Conservation (phyloP, 2,888 invertebrate genomes). For the Corythucha ciliata region DNA sequence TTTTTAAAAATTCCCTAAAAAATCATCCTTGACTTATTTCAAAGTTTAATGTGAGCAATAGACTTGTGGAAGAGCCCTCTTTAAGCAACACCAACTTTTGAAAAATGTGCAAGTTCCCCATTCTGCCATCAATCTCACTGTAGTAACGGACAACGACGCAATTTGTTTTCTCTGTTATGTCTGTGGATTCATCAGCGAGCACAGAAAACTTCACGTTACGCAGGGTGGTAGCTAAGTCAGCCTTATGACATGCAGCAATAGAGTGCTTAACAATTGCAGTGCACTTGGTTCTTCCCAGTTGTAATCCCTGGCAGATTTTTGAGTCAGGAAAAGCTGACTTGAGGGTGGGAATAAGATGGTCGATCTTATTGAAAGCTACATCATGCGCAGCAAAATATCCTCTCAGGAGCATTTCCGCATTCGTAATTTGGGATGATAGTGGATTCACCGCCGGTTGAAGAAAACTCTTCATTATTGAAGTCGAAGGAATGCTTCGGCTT, state of each 20-base stretch:
- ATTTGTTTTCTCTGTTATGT: conserved; percentile 31
- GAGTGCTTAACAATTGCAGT: not conserved
- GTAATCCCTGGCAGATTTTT: not conserved
- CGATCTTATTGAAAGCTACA: conserved; percentile 28
- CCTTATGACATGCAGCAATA: not conserved
- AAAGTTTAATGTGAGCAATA: no score
- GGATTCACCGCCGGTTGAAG: no score
- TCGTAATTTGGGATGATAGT: no score
- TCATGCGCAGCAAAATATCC: conserved; percentile 31
- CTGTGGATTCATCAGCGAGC: conserved; percentile 36
- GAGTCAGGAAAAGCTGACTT: conserved; percentile 31
- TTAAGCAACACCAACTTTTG: no score
- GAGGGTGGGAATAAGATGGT: conserved; percentile 26
- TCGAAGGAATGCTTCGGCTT: no score
- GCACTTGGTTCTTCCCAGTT: not conserved
- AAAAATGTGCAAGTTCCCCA: no score
- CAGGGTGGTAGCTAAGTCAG: conserved; percentile 27
- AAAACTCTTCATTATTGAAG: no score
- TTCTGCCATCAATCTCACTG: no score
- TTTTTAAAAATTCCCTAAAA: no score
- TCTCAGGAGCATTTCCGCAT: conserved; percentile 33
- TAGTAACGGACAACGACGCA: conserved; percentile 35
- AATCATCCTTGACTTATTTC: no score
- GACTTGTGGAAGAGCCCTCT: no score
- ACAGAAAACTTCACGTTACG: conserved; percentile 34